Percentiles rank a stretch among this genome's conserved stretches.
phyloP scores from a whole-genome alignment of 2,888 invertebrate species.

The Dryomyza anilis region DNA sequence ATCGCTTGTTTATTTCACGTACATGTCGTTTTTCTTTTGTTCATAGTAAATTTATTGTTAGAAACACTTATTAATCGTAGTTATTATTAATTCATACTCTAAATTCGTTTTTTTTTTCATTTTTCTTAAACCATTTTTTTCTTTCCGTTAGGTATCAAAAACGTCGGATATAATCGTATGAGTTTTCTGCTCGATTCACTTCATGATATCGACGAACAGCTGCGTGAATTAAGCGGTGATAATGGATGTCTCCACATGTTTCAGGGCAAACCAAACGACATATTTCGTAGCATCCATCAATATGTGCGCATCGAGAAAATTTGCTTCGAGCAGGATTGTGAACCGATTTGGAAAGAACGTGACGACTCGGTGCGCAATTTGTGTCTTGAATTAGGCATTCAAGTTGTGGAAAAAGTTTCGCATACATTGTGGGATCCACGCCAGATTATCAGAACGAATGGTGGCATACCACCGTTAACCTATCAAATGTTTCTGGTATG shows the following conservation, averaged over 20 bases:
- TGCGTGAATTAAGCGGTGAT: constrained; percentile 57
- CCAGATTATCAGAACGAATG: constrained; percentile 70
- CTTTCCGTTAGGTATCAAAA: constrained; percentile 68
- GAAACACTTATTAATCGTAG: no score
- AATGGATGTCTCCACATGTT: constrained; percentile 68
- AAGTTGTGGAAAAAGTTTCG: constrained; percentile 68
- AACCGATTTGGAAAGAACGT: constrained; percentile 71
- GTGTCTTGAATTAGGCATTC: constrained; percentile 66
- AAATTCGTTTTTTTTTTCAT: background rate
- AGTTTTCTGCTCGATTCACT: constrained; percentile 72
- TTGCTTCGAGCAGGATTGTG: constrained; percentile 72
- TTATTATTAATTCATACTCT: no score
- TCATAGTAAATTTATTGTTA: no score
- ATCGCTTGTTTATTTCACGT: no score
- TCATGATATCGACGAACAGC: constrained; percentile 68
- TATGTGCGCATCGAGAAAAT: constrained; percentile 65
- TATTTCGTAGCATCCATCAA: constrained; percentile 67
- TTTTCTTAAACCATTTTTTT: background rate
- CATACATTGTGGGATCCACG: constrained; percentile 76
- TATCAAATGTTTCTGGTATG: constrained; percentile 73
- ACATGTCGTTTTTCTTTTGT: no score
- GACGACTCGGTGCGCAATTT: constrained; percentile 66
- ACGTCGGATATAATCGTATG: constrained; percentile 72
- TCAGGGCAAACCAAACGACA: constrained; percentile 66
- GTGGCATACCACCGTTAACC: constrained; percentile 73